Evolutionary conservation across 92 coral and sea anemone genomes (phyloP).

Genomic region (Actinernus sp.): DNA sequence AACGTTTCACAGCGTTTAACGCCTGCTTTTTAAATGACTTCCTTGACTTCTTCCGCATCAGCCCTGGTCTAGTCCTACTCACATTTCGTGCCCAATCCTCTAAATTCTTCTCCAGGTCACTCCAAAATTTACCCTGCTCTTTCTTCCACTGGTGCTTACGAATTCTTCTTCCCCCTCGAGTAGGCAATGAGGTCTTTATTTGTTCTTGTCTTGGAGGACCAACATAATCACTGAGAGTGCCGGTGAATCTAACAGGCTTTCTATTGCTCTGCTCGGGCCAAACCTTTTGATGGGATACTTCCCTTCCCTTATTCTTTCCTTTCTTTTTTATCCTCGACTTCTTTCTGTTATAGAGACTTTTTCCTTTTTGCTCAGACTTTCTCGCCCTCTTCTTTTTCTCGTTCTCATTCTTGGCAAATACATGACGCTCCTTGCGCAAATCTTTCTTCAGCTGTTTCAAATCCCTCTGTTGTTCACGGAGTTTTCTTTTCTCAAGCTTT

Average conservation of each 20-base stretch:
- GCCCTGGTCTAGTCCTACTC: too few relatives aligned
- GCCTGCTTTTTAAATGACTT: too few relatives aligned
- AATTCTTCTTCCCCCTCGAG: too few relatives aligned
- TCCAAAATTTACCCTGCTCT: conserved; percentile 19
- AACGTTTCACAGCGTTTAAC: neutral
- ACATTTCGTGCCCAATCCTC: conserved; percentile 16
- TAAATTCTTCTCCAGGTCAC: conserved; percentile 15
- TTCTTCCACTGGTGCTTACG: conserved; percentile 7
- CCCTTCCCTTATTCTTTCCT: neutral
- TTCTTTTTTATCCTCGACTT: conserved; percentile 8
- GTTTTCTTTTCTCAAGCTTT: conserved; percentile 60
- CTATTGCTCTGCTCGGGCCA: too few relatives aligned
- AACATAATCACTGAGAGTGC: too few relatives aligned
- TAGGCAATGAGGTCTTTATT: too few relatives aligned
- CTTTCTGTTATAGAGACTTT: conserved; percentile 1
- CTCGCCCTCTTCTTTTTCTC: conserved; percentile 14
- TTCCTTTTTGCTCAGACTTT: conserved; percentile 3
- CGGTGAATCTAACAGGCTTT: too few relatives aligned
- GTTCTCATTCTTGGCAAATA: conserved; percentile 26
- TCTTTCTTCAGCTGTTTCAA: conserved; percentile 51
- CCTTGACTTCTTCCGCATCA: too few relatives aligned
- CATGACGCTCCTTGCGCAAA: conserved; percentile 58
- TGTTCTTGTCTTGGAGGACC: too few relatives aligned
- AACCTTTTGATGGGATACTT: neutral
- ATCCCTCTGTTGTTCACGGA: conserved; percentile 46